phyloP scores from a whole-genome alignment of 2,113 vertebrate genomes.

The Mustela nigripes region DNA sequence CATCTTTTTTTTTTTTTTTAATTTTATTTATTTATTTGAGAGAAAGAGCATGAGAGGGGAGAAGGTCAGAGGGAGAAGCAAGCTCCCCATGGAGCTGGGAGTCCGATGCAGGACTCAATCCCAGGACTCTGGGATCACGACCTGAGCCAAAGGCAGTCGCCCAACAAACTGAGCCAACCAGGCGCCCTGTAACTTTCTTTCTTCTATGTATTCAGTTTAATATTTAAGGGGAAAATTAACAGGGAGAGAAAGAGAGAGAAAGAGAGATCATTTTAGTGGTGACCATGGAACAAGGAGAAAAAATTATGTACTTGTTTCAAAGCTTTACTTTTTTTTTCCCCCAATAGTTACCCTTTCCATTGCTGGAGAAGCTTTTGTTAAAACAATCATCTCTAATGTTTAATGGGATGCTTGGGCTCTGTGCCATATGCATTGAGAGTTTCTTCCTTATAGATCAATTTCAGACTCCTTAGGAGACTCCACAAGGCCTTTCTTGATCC shows the following conservation, averaged over 20 bases:
- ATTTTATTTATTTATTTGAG: too few species aligned
- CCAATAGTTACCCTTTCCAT: neutral
- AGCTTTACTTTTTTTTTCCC: neutral
- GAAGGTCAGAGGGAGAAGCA: too few species aligned
- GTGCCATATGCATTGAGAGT: neutral
- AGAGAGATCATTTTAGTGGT: neutral
- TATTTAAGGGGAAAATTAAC: neutral
- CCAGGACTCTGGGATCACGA: too few species aligned
- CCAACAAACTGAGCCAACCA: too few species aligned
- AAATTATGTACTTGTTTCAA: neutral
- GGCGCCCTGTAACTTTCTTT: neutral
- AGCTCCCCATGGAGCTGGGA: too few species aligned
- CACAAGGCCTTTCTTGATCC: neutral
- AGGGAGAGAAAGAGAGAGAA: neutral
- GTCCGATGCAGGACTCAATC: too few species aligned
- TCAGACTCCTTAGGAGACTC: neutral
- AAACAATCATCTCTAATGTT: neutral
- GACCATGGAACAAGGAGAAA: neutral
- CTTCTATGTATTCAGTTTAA: neutral
- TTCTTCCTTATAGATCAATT: neutral
- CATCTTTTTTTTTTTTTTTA: neutral
- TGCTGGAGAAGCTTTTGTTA: neutral
- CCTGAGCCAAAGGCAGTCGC: too few species aligned
- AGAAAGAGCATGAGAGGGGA: too few species aligned
- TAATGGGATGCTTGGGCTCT: neutral